These are phyloP conservation scores for Leucophenga varia DNA, from an alignment of 1,140 invertebrate species.

Conservation along the genomic window DNA sequence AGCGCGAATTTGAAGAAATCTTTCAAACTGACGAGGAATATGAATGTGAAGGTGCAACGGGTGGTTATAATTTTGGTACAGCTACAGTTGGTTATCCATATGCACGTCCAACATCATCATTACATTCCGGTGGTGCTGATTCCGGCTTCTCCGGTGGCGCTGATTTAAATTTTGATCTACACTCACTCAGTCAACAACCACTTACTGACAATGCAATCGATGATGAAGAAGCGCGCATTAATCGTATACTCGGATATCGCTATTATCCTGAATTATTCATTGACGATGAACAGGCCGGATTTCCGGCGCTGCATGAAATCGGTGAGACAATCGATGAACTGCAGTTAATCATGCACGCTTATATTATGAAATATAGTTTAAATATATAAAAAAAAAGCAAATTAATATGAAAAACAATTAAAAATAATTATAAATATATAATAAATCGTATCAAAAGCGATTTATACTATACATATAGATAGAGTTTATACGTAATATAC, in stretches of 20 bases:
- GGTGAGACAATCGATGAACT: slow-evolving; percentile 56
- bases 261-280: slow-evolving; percentile 48
- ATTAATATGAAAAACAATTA: background rate
- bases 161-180: slow-evolving; percentile 22
- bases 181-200: slow-evolving; percentile 36
- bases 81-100: slow-evolving; percentile 1
- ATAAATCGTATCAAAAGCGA: background rate
- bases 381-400: slow-evolving; percentile 31
- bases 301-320: slow-evolving; percentile 52
- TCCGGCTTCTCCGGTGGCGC: too few species aligned
- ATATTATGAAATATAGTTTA: slow-evolving; percentile 55
- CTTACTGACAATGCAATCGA: too few species aligned
- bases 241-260: slow-evolving; percentile 45
- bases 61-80: background rate
- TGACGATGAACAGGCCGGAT: slow-evolving; percentile 47
- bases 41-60: slow-evolving; percentile 30
- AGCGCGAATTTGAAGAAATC: slow-evolving; percentile 36
- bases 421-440: background rate
- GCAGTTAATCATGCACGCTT: slow-evolving; percentile 53
- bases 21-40: slow-evolving; percentile 41
- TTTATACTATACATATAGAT: too few species aligned
- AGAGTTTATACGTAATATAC: too few species aligned
- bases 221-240: slow-evolving; percentile 35
- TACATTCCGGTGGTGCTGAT: too few species aligned
- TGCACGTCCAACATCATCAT: too few species aligned